Evolutionary conservation across 2,797 vertebrate genomes (phyloP).

Genomic region (Myripristis murdjan): DNA sequence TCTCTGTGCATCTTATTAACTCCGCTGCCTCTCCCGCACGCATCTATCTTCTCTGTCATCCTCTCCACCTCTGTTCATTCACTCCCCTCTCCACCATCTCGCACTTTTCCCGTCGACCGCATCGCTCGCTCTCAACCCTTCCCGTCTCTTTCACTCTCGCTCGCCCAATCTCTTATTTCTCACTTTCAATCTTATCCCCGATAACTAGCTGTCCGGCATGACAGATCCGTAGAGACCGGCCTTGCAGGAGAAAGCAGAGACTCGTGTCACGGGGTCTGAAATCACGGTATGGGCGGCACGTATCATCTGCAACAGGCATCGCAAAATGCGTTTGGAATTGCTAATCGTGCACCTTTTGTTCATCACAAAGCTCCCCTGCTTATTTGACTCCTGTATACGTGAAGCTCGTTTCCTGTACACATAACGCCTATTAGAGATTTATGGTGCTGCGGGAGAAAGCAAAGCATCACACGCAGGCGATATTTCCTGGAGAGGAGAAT

Average conservation of each 20-base stretch:
- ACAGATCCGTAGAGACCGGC: slow-evolving; percentile 66
- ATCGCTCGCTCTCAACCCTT: background rate
- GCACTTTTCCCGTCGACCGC: background rate
- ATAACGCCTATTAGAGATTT: slow-evolving; percentile 12
- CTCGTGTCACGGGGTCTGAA: slow-evolving; percentile 52
- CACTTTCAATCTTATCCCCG: slow-evolving; percentile 69
- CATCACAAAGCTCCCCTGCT: slow-evolving; percentile 36
- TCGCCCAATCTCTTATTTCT: slow-evolving; percentile 53
- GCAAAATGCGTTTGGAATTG: slow-evolving; percentile 58
- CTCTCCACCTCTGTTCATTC: slow-evolving; percentile 16
- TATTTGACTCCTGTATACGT: slow-evolving; percentile 16
- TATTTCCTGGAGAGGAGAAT: slow-evolving; percentile 51
- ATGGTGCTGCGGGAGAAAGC: slow-evolving; percentile 29
- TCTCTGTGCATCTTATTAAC: slow-evolving; percentile 47
- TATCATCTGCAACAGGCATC: slow-evolving; percentile 49
- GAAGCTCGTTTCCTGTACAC: slow-evolving; percentile 11
- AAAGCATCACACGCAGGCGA: slow-evolving; percentile 13
- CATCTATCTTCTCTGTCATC: slow-evolving; percentile 33
- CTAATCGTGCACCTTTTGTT: slow-evolving; percentile 55
- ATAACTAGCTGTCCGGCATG: slow-evolving; percentile 69
- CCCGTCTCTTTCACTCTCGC: slow-evolving; percentile 7
- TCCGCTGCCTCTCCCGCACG: slow-evolving; percentile 37
- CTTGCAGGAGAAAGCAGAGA: slow-evolving; percentile 53
- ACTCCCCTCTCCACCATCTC: slow-evolving; percentile 9
- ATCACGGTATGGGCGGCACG: slow-evolving; percentile 63